Evolutionary conservation across 2,888 invertebrate species (phyloP), one percentile per base, ranked within the genome.

Genomic region (Elmis aenea): DNA sequence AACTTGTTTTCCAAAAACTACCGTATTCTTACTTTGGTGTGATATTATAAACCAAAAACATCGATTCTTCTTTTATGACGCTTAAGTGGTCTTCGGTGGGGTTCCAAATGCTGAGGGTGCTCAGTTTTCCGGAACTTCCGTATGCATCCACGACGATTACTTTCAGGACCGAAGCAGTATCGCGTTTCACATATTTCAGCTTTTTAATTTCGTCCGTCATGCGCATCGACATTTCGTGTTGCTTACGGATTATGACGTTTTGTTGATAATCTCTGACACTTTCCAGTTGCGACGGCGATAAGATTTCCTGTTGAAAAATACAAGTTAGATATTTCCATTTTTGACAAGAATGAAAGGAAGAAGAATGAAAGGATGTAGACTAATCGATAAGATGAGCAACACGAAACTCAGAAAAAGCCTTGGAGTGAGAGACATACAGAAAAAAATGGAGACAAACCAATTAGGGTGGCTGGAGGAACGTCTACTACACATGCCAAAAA

Each of bases 91-190:
- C 76, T 13, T 82, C 81, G 9, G 70, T 71, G 0, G 84, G 83
- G 31, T 77, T 73, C 88, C 88, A 89, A 39, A 87, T 69, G 4
- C 81, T 79, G 48, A 86, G 62, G 55, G 75, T 61, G 3, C 70
- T 73, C 34, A 58, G 58, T 13, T 56, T 56, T 3, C 61, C 42
- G 2, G 53, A 41, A 13, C 44, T 35, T 3, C 47, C 42, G 2
- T 51, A 54, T 25, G 61, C 61, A 46, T 74, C 72, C 15, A 69
- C 52, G 5, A 74, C 56, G 15, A 70, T 62, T 33, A 74, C 48
- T 56, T 69, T 73, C 30, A 70, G 50, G 28, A 75, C 54, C 1
- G 69, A 52, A 5, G 62, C 60, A 8, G 73, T 71, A 26, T 70
- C 56, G 18, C 73, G 61, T 11, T 51, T 46, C 2, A 32, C 11